phyloP scores from a whole-genome alignment of 2,797 vertebrate species.

The Staurois parvus region DNA sequence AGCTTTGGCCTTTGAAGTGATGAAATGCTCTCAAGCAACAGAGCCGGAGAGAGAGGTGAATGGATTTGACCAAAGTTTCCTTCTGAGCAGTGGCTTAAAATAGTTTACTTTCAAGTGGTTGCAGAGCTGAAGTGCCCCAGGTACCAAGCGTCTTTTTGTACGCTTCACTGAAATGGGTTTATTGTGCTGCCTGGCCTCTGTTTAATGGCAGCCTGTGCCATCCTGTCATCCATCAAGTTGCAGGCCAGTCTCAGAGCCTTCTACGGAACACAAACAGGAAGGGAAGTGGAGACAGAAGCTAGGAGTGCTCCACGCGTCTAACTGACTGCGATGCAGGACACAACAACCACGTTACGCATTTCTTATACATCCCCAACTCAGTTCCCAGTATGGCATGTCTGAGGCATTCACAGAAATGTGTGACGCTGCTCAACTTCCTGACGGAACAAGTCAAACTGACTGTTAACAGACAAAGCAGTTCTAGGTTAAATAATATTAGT shows the following conservation, averaged over 20 bases:
- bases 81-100: slow-evolving; percentile 42
- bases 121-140: background rate
- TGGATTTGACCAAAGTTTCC: slow-evolving; percentile 8
- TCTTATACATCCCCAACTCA: slow-evolving; percentile 47
- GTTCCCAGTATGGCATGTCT: slow-evolving; percentile 50
- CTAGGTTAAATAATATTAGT: too few relatives aligned
- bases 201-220: slow-evolving; percentile 16
- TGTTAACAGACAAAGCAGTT: slow-evolving; percentile 17
- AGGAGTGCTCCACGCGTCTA: slow-evolving; percentile 22
- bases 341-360: slow-evolving; percentile 56
- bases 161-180: background rate
- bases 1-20: slow-evolving; percentile 14
- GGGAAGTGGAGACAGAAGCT: slow-evolving; percentile 53
- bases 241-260: background rate
- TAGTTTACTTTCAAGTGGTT: slow-evolving; percentile 39
- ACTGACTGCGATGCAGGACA: slow-evolving; percentile 23
- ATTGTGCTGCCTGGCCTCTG: slow-evolving; percentile 22
- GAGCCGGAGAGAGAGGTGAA: slow-evolving; percentile 9
- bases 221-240: slow-evolving; percentile 17
- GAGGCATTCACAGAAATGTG: slow-evolving; percentile 58
- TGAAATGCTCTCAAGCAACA: background rate
- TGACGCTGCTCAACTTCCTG: slow-evolving; percentile 52
- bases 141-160: slow-evolving; percentile 13
- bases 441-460: slow-evolving; percentile 25
- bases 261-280: slow-evolving; percentile 57